Evolutionary conservation across 2,797 vertebrate species (phyloP).

Genomic region (Okamejei kenojei): DNA sequence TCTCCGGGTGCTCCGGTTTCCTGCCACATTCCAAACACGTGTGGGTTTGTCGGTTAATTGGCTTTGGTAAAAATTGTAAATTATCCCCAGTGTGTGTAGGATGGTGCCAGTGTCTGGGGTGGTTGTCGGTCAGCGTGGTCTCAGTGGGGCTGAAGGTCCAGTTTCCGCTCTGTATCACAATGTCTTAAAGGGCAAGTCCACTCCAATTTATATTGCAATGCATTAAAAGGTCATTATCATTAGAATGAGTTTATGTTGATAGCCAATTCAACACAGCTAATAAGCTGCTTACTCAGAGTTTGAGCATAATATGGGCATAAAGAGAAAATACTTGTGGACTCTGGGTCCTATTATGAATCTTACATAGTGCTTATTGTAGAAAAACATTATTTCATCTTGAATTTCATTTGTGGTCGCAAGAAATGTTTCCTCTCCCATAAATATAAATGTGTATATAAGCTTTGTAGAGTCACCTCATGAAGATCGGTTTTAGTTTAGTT

Average conservation of each 20-base stretch:
- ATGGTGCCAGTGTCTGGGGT: too few relatives aligned
- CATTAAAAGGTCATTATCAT: not conserved
- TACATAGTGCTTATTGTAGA: not conserved
- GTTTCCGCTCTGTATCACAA: not conserved
- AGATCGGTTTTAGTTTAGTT: not conserved
- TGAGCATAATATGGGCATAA: not conserved
- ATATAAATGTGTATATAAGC: not conserved
- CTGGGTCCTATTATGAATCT: not conserved
- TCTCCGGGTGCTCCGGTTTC: too few relatives aligned
- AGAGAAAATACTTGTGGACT: not conserved
- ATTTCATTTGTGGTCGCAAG: not conserved
- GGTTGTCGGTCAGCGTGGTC: too few relatives aligned
- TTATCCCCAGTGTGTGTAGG: too few relatives aligned
- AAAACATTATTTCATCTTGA: not conserved
- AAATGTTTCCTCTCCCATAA: not conserved
- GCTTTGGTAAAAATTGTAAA: too few relatives aligned
- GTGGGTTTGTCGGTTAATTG: too few relatives aligned
- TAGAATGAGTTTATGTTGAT: conserved; percentile 10
- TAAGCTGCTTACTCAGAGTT: not conserved
- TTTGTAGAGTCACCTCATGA: not conserved
- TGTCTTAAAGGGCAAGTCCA: conserved; percentile 29
- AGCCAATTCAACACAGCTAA: conserved; percentile 4
- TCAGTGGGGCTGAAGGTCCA: too few relatives aligned
- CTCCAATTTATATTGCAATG: not conserved
- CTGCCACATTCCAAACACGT: too few relatives aligned